Evolutionary conservation across 1,140 invertebrate genomes (phyloP), one percentile per base, ranked within the genome.

Genomic region (Drosophila grimshawi): DNA sequence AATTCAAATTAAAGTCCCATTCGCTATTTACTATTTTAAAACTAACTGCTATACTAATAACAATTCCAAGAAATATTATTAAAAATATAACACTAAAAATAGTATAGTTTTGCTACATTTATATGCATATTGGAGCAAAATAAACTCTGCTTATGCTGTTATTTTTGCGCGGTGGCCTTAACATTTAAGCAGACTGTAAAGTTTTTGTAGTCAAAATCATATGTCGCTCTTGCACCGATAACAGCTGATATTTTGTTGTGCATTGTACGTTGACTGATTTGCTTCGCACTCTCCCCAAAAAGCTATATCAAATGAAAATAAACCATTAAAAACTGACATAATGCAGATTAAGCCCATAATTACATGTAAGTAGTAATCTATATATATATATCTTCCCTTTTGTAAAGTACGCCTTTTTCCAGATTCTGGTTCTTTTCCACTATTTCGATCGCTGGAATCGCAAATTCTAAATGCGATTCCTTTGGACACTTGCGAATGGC

Each of bases 381-480:
- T 27, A 29, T 3, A 29, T 3, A 27, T 29, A 19, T 1, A 32
- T 6, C 19, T 19, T 19, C 19, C 5, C 10, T 46, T 6, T 3
- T 11, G 7, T 45, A 27, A 11, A 29, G 7, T n/a, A n/a, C 4
- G 11, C n/a, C 0, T 29, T 2, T 0, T 55, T 60, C 39, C 79
- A 98, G 97, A 96, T 95, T 96, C 97, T 91, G 98, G 98, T 65
- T 97, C 98, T 93, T 95, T 96, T 92, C 95, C 95, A 65, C 94
- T 98, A 63, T 98, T 98, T 93, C 95, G 95, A 64, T 95, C 95
- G n/a, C 93, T 98, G 74, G 96, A 97, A 92, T 93, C 95, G 30
- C 94, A 94, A 60, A 93, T 98, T 29, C 92, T 95, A 2, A 95
- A 97, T 89, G 95, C 96, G 5, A 95, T 99, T 65, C 96, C 97